phyloP scores from a whole-genome alignment of 2,113 vertebrate species.

The Diphyllodes magnificus region DNA sequence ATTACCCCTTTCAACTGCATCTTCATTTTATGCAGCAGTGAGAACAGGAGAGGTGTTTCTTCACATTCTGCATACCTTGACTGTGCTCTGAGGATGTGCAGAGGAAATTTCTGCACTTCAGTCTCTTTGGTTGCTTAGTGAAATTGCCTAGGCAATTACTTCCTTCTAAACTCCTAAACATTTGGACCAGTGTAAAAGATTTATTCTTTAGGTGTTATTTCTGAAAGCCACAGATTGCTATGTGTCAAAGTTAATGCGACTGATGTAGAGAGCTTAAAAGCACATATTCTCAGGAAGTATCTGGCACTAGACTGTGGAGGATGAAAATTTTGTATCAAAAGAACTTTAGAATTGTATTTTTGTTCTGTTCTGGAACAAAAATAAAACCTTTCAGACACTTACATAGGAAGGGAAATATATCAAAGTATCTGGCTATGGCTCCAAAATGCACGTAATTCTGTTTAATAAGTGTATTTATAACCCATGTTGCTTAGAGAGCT shows the following conservation, averaged over 20 bases:
- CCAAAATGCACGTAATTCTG: background rate
- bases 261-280: background rate
- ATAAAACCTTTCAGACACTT: background rate
- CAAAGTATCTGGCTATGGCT: background rate
- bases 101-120: background rate
- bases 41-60: slow-evolving; percentile 8
- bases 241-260: slow-evolving; percentile 14
- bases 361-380: slow-evolving; percentile 19
- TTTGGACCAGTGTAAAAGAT: background rate
- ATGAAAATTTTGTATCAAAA: background rate
- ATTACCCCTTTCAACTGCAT: background rate
- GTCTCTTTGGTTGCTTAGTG: background rate
- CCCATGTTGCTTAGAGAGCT: background rate
- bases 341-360: background rate
- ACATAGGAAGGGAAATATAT: background rate
- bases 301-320: background rate
- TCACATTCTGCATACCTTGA: background rate
- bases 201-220: slow-evolving; percentile 11
- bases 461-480: slow-evolving; percentile 51
- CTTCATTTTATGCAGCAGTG: slow-evolving; percentile 13
- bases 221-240: slow-evolving; percentile 25
- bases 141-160: background rate
- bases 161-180: background rate
- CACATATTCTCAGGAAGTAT: background rate
- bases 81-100: background rate